phyloP scores from a whole-genome alignment of 2,888 invertebrate species.

The Argyresthia albistria region DNA sequence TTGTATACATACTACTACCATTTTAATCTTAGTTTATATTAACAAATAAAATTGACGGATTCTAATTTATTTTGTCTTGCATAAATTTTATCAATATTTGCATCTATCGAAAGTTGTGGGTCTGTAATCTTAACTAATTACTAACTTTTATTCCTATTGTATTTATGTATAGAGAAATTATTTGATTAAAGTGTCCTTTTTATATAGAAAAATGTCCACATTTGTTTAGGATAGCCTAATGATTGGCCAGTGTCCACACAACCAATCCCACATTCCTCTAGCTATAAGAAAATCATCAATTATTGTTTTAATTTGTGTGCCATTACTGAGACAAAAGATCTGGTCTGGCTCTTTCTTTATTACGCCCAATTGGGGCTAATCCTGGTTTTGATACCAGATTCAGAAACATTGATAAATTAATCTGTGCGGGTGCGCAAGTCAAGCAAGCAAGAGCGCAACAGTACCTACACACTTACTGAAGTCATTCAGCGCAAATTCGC shows the following conservation, averaged over 20 bases:
- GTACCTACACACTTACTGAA: too few species aligned
- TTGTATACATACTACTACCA: too few species aligned
- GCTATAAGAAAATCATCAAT: slow-evolving; percentile 32
- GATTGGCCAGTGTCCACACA: neutral
- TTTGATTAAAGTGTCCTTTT: slow-evolving; percentile 4
- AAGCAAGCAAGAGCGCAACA: too few species aligned
- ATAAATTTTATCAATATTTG: neutral
- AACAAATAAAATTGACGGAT: neutral
- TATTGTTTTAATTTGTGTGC: slow-evolving; percentile 1
- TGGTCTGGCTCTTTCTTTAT: too few species aligned
- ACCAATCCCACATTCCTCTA: slow-evolving; percentile 55
- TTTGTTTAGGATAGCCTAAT: neutral
- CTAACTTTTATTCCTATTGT: neutral
- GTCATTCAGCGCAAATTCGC: too few species aligned
- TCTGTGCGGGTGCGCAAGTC: too few species aligned
- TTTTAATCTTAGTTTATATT: slow-evolving; percentile 3
- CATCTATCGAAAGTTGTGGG: neutral
- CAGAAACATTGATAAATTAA: too few species aligned
- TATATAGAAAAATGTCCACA: neutral
- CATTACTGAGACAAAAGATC: neutral
- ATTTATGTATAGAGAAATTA: neutral
- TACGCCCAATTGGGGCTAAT: too few species aligned
- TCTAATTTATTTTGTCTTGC: too few species aligned
- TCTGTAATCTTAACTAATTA: neutral
- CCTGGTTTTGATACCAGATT: too few species aligned